Conservation (phyloP, 2,888 invertebrate genomes). For the Buathra laborator region DNA sequence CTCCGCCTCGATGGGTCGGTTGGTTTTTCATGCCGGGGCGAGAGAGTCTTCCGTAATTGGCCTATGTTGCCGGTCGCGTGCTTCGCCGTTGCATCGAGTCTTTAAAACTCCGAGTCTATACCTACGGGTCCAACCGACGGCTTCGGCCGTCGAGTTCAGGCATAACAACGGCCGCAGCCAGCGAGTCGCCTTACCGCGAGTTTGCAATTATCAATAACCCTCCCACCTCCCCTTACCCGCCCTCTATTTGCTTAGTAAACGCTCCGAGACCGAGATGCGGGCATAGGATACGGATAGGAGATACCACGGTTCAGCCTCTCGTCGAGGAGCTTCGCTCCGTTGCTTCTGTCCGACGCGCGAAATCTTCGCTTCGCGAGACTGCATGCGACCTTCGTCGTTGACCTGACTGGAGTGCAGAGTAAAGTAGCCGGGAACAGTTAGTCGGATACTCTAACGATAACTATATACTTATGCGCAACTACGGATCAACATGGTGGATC, state of each 20-base stretch:
- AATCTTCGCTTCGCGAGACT: slow-evolving; percentile 51
- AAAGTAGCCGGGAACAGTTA: slow-evolving; percentile 43
- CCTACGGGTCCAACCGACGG: background rate
- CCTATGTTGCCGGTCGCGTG: slow-evolving; percentile 25
- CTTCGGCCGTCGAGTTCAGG: slow-evolving; percentile 37
- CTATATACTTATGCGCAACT: background rate
- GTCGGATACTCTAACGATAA: slow-evolving; percentile 45
- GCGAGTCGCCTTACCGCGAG: slow-evolving; percentile 20
- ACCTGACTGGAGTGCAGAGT: slow-evolving; percentile 63
- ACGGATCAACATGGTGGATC: background rate
- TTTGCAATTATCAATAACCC: slow-evolving; percentile 58
- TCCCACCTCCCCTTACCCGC: background rate
- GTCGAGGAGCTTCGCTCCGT: slow-evolving; percentile 50
- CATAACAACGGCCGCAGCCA: slow-evolving; percentile 33
- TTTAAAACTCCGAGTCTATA: slow-evolving; percentile 12
- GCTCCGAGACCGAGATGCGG: slow-evolving; percentile 28
- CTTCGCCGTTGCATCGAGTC: slow-evolving; percentile 18
- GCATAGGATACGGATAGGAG: slow-evolving; percentile 8
- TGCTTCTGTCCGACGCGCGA: slow-evolving; percentile 55
- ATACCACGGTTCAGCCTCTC: slow-evolving; percentile 31
- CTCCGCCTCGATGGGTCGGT: background rate
- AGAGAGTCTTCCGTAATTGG: slow-evolving; percentile 61
- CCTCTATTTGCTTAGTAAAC: slow-evolving; percentile 53
- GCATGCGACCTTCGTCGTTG: slow-evolving; percentile 63
- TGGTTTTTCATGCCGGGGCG: slow-evolving; percentile 56